Evolutionary conservation across 2,113 vertebrate species (phyloP).

Genomic region (Dasyornis broadbenti): DNA sequence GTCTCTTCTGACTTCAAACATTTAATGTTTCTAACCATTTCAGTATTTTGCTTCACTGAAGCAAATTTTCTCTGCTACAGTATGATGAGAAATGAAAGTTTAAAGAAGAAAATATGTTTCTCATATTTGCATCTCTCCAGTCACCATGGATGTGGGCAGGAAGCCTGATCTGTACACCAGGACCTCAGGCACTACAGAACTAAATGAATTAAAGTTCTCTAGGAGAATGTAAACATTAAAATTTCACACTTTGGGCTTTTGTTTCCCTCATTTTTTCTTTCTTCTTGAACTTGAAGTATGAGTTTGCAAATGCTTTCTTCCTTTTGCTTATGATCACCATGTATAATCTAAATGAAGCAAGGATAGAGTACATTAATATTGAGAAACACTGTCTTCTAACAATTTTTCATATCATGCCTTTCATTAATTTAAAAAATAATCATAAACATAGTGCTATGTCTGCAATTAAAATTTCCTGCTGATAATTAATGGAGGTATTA

Average conservation of each 20-base stretch:
- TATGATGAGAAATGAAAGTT: background rate
- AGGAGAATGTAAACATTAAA: background rate
- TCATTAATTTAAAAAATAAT: background rate
- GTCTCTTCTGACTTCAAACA: background rate
- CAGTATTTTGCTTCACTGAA: background rate
- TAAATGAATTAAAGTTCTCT: background rate
- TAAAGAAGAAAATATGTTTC: background rate
- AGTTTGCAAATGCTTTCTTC: background rate
- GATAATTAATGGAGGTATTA: background rate
- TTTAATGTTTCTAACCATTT: background rate
- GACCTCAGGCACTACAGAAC: background rate
- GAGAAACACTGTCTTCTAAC: background rate
- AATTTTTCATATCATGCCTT: background rate
- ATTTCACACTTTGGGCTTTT: background rate
- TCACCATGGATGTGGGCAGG: background rate
- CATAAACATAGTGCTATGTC: background rate
- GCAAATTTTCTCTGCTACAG: background rate
- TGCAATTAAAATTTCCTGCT: background rate
- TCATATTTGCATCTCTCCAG: background rate
- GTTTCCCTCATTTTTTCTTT: background rate
- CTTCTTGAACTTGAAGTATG: background rate
- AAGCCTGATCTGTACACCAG: background rate
- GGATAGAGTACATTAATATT: background rate
- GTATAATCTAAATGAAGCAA: background rate
- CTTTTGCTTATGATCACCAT: background rate